Percentiles rank a stretch among this genome's conserved stretches.
phyloP scores from a whole-genome alignment of 2,797 vertebrate genomes.

The Iguana delicatissima region DNA sequence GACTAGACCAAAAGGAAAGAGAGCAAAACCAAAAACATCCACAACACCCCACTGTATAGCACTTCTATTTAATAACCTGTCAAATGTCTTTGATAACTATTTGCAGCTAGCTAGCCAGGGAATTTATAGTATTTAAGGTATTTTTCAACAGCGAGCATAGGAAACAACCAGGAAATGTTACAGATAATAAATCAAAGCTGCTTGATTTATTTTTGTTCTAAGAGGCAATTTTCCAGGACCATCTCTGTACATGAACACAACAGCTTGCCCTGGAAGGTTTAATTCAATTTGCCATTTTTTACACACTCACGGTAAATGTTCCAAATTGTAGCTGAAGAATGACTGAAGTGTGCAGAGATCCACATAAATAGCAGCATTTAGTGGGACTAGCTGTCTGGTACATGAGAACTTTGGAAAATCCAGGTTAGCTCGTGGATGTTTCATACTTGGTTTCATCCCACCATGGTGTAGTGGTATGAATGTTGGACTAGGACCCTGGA shows the following conservation, averaged over 20 bases:
- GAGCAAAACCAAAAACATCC: no score
- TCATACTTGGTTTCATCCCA: not conserved
- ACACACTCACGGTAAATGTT: not conserved
- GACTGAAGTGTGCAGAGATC: not conserved
- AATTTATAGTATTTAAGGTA: slow-evolving; percentile 34
- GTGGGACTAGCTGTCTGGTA: not conserved
- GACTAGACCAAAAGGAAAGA: no score
- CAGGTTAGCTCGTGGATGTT: not conserved
- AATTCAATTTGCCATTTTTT: slow-evolving; percentile 21
- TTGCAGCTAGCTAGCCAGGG: slow-evolving; percentile 16
- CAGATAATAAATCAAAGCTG: slow-evolving; percentile 27
- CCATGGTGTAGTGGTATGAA: not conserved
- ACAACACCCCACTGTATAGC: not conserved
- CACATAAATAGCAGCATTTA: slow-evolving; percentile 7
- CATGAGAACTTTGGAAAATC: not conserved
- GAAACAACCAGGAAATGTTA: slow-evolving; percentile 27
- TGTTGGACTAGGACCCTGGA: not conserved
- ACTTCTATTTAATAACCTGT: slow-evolving; percentile 33
- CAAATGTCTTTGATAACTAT: slow-evolving; percentile 34
- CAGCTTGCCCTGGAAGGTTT: slow-evolving; percentile 7
- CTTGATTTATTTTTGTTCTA: slow-evolving; percentile 42
- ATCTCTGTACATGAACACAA: slow-evolving; percentile 17
- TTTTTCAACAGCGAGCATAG: slow-evolving; percentile 17
- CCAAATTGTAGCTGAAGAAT: slow-evolving; percentile 22
- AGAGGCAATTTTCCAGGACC: slow-evolving; percentile 24